Percentiles rank a stretch among this genome's conserved stretches.
Evolutionary conservation across 2,888 invertebrate genomes (phyloP).

Genomic region (Panzeria rudis): DNA sequence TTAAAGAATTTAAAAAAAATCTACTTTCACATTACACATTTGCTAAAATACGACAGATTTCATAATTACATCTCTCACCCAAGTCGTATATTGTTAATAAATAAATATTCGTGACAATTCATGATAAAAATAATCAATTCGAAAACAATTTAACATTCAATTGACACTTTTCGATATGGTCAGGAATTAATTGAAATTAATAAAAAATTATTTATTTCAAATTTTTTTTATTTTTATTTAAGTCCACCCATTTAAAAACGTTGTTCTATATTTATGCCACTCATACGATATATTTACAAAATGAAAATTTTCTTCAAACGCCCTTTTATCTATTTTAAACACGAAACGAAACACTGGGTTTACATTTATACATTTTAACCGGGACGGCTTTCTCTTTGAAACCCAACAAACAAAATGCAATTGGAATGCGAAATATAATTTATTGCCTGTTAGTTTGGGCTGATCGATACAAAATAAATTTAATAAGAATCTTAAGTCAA

Average conservation of each 20-base stretch:
- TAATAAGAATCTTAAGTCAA: constrained; percentile 1
- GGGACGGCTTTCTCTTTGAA: constrained; percentile 63
- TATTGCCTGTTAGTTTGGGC: constrained; percentile 28
- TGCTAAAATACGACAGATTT: not conserved
- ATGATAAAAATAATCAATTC: constrained; percentile 37
- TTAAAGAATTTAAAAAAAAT: no score
- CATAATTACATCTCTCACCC: not conserved
- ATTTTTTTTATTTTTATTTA: constrained; percentile 44
- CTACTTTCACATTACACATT: not conserved
- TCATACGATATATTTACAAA: not conserved
- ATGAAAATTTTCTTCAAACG: constrained; percentile 46
- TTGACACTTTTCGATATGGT: constrained; percentile 25
- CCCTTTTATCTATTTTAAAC: constrained; percentile 65
- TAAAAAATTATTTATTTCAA: not conserved
- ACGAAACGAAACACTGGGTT: constrained; percentile 40
- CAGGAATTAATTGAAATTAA: constrained; percentile 29
- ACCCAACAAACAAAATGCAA: constrained; percentile 58
- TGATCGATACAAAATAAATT: constrained; percentile 38
- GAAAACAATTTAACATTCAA: constrained; percentile 44
- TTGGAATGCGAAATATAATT: constrained; percentile 66
- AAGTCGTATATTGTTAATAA: not conserved
- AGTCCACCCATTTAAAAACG: constrained; percentile 49
- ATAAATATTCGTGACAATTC: constrained; percentile 28
- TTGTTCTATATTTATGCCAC: constrained; percentile 42
- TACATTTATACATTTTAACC: constrained; percentile 44